Conservation (phyloP, 2,797 vertebrate genomes). For the Cyclura pinguis region DNA sequence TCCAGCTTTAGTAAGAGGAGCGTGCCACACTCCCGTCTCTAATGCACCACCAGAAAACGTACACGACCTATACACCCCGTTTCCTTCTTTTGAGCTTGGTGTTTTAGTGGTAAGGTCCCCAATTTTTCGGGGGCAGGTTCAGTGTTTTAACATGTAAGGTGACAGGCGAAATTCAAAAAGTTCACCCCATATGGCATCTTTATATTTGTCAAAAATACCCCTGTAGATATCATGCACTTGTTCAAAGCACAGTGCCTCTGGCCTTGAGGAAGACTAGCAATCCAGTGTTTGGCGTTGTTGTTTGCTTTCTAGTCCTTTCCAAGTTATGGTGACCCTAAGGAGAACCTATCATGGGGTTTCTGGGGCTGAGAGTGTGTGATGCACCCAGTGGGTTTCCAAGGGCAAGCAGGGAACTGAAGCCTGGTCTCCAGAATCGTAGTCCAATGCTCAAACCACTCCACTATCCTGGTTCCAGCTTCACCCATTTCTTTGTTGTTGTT, state of each 20-base stretch:
- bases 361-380: no score
- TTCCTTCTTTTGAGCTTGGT: no score
- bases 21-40: no score
- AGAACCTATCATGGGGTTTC: no score
- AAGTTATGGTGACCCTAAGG: no score
- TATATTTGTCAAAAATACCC: neutral
- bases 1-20: neutral
- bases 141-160: neutral
- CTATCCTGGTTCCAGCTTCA: neutral
- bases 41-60: no score
- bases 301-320: no score
- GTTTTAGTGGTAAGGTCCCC: neutral
- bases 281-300: neutral
- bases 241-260: neutral
- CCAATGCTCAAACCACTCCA: no score
- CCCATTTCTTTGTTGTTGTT: neutral
- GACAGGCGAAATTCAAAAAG: neutral
- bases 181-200: neutral
- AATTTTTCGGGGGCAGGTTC: neutral
- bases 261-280: neutral
- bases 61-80: accelerated
- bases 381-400: no score
- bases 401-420: no score
- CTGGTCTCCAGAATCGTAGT: no score
- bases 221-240: neutral